Conservation (phyloP, 2,888 invertebrate genomes). For the Tubulanus polymorphus region DNA sequence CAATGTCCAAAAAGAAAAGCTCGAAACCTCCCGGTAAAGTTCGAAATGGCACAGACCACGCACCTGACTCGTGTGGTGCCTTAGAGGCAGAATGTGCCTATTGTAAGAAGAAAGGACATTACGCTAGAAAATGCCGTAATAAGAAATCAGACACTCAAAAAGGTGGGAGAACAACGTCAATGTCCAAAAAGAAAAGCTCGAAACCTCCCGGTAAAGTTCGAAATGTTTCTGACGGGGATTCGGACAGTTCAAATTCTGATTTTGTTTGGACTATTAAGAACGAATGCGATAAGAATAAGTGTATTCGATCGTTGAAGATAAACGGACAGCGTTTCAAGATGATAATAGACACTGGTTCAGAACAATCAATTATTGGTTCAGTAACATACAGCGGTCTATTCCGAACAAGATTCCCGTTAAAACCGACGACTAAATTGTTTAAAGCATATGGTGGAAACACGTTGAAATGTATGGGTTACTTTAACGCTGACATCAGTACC, state of each 20-base stretch:
- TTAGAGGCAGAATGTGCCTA: background rate
- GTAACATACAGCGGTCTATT: background rate
- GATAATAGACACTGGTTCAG: background rate
- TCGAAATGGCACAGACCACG: background rate
- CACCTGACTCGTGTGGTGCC: background rate
- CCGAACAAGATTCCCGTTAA: background rate
- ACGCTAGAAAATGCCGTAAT: background rate
- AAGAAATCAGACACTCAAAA: slow-evolving; percentile 1
- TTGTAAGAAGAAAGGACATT: background rate
- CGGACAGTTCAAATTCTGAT: background rate
- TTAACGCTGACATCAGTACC: background rate
- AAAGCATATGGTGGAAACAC: background rate
- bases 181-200: too few species aligned
- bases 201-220: too few species aligned
- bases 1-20: background rate
- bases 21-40: too few species aligned
- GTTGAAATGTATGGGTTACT: background rate
- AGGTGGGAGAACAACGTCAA: too few species aligned
- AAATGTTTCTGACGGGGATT: background rate
- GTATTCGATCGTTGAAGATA: background rate
- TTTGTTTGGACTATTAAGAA: background rate
- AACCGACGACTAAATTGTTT: background rate
- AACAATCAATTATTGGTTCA: background rate
- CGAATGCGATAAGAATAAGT: background rate
- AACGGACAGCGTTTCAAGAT: background rate